Evolutionary conservation across 2,113 vertebrate genomes (phyloP), one percentile per base, ranked within the genome.

Genomic region (Blennius ocellaris): DNA sequence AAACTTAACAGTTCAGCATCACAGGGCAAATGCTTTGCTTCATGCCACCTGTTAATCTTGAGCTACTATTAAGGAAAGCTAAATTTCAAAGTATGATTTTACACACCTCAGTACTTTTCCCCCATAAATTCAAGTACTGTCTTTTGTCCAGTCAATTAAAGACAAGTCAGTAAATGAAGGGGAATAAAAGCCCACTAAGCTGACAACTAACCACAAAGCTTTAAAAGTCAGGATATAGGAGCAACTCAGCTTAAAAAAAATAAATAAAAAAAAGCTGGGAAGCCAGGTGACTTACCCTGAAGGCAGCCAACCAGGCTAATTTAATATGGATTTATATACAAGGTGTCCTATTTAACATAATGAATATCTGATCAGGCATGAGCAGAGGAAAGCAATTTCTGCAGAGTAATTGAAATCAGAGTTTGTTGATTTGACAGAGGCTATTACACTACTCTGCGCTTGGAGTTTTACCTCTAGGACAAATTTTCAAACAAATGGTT

Each of bases 281-380:
- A 83, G 50, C 11, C 56, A 60, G 43, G 54, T 45, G 59, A 73
- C 58, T 63, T 21, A 1, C 41, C 56, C 53, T 54, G 17, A 57
- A 89, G 88, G 91, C 71, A 41, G 90, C 74, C 73, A 90, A 89
- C 74, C 73, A 90, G 88, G 61, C 69, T 79, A 49, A 71, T 92
- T 93, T 89, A 78, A 90, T 87, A 87, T 59, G 87, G 21, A 92
- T 92, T 92, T 91, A 70, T 78, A 92, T 87, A 93, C 91, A 87
- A 89, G 89, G 72, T 61, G 87, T 79, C 93, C 87, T 65, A 60
- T 92, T 94, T 87, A 89, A 88, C 55, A 76, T 90, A 92, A 94
- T 93, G 89, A 93, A 93, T 92, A 91, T 94, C 93, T 92, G 94
- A 95, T 93, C 87, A 90, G 82, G 90, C 87, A 49, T 39, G 87